A percentile compares a stretch with the other conserved stretches of the same genome.
Conservation (phyloP, 2,888 invertebrate species). For the Agriopis marginaria region DNA sequence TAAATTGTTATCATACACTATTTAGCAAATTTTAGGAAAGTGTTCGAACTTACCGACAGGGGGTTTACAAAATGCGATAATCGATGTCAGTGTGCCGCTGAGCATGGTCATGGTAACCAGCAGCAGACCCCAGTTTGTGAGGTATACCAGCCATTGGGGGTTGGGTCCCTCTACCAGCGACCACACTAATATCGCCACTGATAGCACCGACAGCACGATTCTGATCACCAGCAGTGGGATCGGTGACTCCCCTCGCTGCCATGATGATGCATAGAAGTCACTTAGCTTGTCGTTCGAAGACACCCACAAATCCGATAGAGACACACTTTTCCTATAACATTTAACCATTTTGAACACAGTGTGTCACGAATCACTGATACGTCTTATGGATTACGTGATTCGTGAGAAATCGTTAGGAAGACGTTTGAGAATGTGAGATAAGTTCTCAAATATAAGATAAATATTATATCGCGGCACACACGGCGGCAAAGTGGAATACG, state of each 20-base stretch:
- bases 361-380: constrained; percentile 40
- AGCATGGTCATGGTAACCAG: constrained; percentile 62
- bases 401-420: constrained; percentile 19
- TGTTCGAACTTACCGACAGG: constrained; percentile 59
- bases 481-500: constrained; percentile 48
- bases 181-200: constrained; percentile 68
- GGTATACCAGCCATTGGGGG: constrained; percentile 70
- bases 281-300: constrained; percentile 68
- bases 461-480: constrained; percentile 52
- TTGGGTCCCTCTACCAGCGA: constrained; percentile 58
- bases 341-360: constrained; percentile 72
- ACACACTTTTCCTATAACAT: constrained; percentile 68
- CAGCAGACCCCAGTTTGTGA: constrained; percentile 80
- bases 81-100: constrained; percentile 66
- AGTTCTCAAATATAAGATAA: constrained; percentile 46
- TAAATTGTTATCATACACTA: not conserved
- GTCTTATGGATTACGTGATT: constrained; percentile 5
- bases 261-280: constrained; percentile 78
- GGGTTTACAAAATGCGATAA: constrained; percentile 54
- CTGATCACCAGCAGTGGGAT: constrained; percentile 70
- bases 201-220: constrained; percentile 56
- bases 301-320: constrained; percentile 74
- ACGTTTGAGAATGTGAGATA: constrained; percentile 37
- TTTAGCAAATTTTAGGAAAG: constrained; percentile 5
- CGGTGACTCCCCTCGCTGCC: constrained; percentile 76